These are phyloP conservation scores for Cheiracanthium punctorium DNA, from an alignment of 2,888 invertebrate genomes.

Conservation along the genomic window DNA sequence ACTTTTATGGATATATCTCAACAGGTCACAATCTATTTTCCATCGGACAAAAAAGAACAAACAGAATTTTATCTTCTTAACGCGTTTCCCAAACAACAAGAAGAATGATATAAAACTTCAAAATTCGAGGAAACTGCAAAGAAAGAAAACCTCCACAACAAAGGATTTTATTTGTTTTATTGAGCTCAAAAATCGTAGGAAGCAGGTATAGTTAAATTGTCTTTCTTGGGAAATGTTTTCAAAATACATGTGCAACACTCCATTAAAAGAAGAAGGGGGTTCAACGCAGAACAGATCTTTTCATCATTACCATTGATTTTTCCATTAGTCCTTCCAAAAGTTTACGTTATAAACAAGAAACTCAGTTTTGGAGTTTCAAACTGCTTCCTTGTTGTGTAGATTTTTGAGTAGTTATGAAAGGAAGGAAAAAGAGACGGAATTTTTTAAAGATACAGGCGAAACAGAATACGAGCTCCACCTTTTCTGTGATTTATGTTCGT, in stretches of 20 bases:
- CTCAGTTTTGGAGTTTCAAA: background rate
- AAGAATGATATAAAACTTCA: too few species aligned
- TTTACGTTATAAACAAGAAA: background rate
- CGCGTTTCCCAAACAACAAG: too few species aligned
- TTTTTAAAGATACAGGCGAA: too few species aligned
- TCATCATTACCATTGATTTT: background rate
- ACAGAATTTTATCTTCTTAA: too few species aligned
- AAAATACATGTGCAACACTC: background rate
- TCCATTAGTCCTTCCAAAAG: constrained; percentile 6
- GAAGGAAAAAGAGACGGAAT: too few species aligned
- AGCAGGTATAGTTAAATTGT: background rate
- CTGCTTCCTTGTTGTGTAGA: background rate
- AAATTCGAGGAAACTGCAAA: too few species aligned
- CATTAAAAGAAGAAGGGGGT: background rate
- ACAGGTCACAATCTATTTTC: too few species aligned
- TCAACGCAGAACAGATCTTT: background rate
- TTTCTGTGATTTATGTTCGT: too few species aligned
- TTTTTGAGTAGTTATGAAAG: background rate
- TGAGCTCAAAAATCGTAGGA: background rate
- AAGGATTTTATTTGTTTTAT: background rate
- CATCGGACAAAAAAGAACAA: too few species aligned
- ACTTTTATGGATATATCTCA: too few species aligned
- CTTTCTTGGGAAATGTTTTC: background rate
- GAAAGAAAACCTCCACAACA: too few species aligned
- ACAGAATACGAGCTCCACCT: too few species aligned